Base-by-base conservation (phyloP, 2,113 vertebrate species). In the Paradisaea rubra region DNA sequence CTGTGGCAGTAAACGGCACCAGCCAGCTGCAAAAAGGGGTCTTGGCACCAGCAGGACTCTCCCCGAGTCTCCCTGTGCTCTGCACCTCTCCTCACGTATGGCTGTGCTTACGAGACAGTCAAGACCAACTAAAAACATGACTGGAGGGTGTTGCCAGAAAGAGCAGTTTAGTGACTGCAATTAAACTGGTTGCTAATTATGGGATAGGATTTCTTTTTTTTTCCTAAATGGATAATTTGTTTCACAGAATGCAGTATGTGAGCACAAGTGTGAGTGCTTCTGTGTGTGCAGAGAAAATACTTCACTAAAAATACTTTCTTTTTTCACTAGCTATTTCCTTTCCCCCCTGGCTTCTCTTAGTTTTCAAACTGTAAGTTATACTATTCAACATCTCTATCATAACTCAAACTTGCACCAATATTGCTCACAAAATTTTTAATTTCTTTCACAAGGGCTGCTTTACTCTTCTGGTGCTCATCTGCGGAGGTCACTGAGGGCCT, bases 151-250 rank as follows among this genome's bases (percentile, higher is more conserved):
- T 72, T 94, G 57, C 59, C 84, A 87, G 70, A 85, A 92, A 88
- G 59, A 91, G 39, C 50, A 91, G 39, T 64, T 88, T 79, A 86
- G 70, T 70, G 61, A 39, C 45, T 94, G 66, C 84, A 91, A 91
- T 94, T 94, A 92, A 94, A 80, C 21, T 63, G 33, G 11, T 41
- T 82, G 70, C 33, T 94, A 97, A 94, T 93, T 94, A 87, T 59
- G 47, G 59, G 33, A 16, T 50, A 56, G 50, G 21, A 49, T 76
- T 74, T 74, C 3, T 65, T 54, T 25, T 49, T 45, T 27, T 54
- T 59, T 24, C 2, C 31, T 61, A 7, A 66, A 25, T 54, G 50
- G 16, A 31, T 83, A 66, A 77, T 93, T 82, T 92, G 17, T 84
- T 97, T 77, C 59, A 73, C 53, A 76, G 37, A 92, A 85, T 22